A percentile compares a stretch with the other conserved stretches of the same genome.
phyloP scores from a whole-genome alignment of 1,140 invertebrate species.

The Melipona quadrifasciata region DNA sequence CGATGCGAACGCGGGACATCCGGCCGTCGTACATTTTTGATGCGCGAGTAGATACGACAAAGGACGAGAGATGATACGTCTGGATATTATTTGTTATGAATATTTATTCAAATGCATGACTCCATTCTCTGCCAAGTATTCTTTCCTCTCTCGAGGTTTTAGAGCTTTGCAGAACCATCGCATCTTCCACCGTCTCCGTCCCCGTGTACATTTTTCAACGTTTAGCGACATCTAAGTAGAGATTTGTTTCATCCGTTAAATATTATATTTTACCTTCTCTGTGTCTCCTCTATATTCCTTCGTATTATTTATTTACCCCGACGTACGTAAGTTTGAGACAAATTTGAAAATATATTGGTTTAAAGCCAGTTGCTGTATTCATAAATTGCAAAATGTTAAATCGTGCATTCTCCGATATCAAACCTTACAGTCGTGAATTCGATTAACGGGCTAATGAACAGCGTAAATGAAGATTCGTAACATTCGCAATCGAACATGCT shows the following conservation, averaged over 20 bases:
- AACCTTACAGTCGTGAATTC: no score
- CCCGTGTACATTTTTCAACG: neutral
- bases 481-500: no score
- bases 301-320: neutral
- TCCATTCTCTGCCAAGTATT: neutral
- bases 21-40: neutral
- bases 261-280: neutral
- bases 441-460: no score
- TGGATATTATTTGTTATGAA: slow-evolving; percentile 20
- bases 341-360: no score
- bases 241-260: neutral
- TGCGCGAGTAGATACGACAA: neutral
- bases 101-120: slow-evolving; percentile 5
- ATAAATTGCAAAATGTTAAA: no score
- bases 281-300: neutral
- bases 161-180: no score
- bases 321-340: no score
- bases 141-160: neutral
- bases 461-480: no score
- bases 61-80: neutral
- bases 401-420: no score
- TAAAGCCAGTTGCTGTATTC: no score
- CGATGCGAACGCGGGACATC: neutral
- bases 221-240: neutral
- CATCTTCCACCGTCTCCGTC: no score